Percentiles rank a stretch among this genome's conserved stretches.
phyloP scores from a whole-genome alignment of 2,797 vertebrate genomes.

The Holocentrus rufus region DNA sequence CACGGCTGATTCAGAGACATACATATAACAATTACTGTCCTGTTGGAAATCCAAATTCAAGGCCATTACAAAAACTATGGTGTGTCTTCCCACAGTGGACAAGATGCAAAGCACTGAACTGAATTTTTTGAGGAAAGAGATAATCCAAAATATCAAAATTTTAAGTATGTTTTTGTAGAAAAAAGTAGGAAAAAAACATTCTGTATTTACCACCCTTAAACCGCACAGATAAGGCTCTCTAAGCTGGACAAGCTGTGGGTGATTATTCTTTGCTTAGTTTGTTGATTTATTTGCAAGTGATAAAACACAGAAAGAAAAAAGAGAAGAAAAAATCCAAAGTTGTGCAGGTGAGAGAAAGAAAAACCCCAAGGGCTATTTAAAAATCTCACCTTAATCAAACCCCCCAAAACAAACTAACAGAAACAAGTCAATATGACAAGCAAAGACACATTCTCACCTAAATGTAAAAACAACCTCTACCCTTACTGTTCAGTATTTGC shows the following conservation, averaged over 20 bases:
- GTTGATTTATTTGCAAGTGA: neutral
- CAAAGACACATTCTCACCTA: too few relatives aligned
- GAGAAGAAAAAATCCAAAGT: neutral
- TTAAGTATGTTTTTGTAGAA: too few relatives aligned
- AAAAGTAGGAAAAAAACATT: too few relatives aligned
- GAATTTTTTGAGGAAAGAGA: too few relatives aligned
- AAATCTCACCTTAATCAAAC: neutral
- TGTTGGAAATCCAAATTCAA: constrained; percentile 24
- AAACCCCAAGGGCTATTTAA: too few relatives aligned
- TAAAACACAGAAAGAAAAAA: neutral
- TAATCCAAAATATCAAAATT: too few relatives aligned
- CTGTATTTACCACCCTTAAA: too few relatives aligned
- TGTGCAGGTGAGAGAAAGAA: neutral
- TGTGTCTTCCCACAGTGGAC: neutral
- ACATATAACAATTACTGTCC: neutral
- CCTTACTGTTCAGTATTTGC: constrained; percentile 1
- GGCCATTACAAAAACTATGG: constrained; percentile 9
- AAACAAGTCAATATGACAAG: neutral
- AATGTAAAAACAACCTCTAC: neutral
- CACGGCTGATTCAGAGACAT: constrained; percentile 17
- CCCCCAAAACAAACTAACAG: neutral
- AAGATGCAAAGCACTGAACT: too few relatives aligned
- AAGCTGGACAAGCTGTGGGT: constrained; percentile 17
- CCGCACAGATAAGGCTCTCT: too few relatives aligned
- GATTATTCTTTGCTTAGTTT: neutral